These are phyloP conservation scores for mouse (Mus musculus) DNA, from an alignment of 2,113 vertebrate genomes.

Conservation along the genomic window GRCm39 chr6:6543001-6543500, in stretches of 20 bases:
- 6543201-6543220: not conserved
- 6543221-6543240: not conserved
- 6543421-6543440: not conserved
- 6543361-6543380: not conserved
- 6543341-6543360: not conserved
- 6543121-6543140: not conserved
- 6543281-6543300: not conserved
- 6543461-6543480: not conserved
- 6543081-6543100: not conserved
- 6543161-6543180: not conserved
- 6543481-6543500: not conserved
- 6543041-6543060: not conserved
- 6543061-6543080: not conserved
- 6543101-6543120: not conserved
- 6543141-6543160: not conserved
- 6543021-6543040: not conserved
- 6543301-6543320: not conserved
- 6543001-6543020: not conserved
- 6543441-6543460: not conserved
- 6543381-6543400: not conserved
- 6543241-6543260: not conserved
- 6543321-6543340: not conserved
- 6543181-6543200: not conserved
- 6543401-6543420: not conserved
- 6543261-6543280: not conserved